phyloP scores from a whole-genome alignment of 2,888 invertebrate species.

The Drosophila buzzatii region DNA sequence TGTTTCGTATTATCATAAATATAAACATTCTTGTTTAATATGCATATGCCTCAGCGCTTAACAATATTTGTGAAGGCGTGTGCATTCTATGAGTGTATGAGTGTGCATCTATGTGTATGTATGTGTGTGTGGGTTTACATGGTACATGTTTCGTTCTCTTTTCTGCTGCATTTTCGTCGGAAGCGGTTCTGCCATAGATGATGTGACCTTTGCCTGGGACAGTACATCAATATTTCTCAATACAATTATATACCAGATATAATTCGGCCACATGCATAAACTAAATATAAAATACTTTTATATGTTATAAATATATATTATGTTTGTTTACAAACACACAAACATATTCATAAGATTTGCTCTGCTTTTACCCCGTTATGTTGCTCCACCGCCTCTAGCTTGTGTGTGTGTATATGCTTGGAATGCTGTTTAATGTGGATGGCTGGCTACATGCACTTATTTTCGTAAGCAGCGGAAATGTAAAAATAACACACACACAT shows the following conservation, averaged over 20 bases:
- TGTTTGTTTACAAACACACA: constrained; percentile 2
- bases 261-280: not conserved
- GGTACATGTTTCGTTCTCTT: constrained; percentile 55
- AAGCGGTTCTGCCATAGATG: constrained; percentile 48
- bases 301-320: not conserved
- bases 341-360: constrained; percentile 30
- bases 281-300: not conserved
- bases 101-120: constrained; percentile 11
- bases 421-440: constrained; percentile 54
- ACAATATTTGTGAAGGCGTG: constrained; percentile 50
- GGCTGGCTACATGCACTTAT: constrained; percentile 43
- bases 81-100: constrained; percentile 28
- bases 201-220: constrained; percentile 55
- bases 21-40: constrained; percentile 19
- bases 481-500: constrained; percentile 76
- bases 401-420: constrained; percentile 38
- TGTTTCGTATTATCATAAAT: constrained; percentile 50
- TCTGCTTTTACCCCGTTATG: constrained; percentile 35
- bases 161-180: constrained; percentile 61
- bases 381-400: constrained; percentile 10
- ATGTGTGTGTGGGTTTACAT: constrained; percentile 28
- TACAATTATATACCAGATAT: constrained; percentile 13
- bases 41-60: constrained; percentile 39
- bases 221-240: constrained; percentile 41
- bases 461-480: constrained; percentile 77